These are phyloP conservation scores for Bombus confusus DNA, from an alignment of 1,140 invertebrate genomes.

Conservation along the genomic window DNA sequence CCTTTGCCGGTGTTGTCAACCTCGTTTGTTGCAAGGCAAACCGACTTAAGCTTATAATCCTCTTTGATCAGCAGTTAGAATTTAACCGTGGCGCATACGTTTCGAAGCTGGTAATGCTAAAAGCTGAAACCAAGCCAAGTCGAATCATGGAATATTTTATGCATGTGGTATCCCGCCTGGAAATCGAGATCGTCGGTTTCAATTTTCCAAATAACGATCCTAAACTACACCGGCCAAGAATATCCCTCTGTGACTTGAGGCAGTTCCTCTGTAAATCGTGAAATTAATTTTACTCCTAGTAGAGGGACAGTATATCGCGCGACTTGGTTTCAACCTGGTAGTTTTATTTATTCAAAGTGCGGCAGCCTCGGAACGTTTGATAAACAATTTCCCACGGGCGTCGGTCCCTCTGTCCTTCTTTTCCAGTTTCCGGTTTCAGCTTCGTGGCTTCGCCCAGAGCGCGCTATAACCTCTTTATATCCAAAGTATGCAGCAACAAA, in stretches of 20 bases:
- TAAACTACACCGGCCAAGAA: constrained; percentile 23
- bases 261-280: background rate
- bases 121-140: constrained; percentile 58
- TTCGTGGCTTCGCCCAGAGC: background rate
- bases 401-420: background rate
- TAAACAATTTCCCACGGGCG: constrained; percentile 25
- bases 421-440: background rate
- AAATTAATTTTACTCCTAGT: constrained; percentile 7
- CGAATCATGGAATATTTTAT: constrained; percentile 58
- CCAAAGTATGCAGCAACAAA: constrained; percentile 61
- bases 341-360: background rate
- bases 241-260: background rate
- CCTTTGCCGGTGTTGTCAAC: background rate
- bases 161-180: constrained; percentile 29
- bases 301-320: background rate
- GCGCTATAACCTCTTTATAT: constrained; percentile 63
- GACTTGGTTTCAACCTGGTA: background rate
- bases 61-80: constrained; percentile 56
- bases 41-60: constrained; percentile 53
- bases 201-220: constrained; percentile 54
- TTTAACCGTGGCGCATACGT: constrained; percentile 46
- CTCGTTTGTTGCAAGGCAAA: constrained; percentile 5
- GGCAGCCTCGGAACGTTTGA: constrained; percentile 26
- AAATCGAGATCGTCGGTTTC: constrained; percentile 47
- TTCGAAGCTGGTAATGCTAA: constrained; percentile 49